Evolutionary conservation across 1,140 invertebrate species (phyloP).

Genomic region (Brachystomella parvula): DNA sequence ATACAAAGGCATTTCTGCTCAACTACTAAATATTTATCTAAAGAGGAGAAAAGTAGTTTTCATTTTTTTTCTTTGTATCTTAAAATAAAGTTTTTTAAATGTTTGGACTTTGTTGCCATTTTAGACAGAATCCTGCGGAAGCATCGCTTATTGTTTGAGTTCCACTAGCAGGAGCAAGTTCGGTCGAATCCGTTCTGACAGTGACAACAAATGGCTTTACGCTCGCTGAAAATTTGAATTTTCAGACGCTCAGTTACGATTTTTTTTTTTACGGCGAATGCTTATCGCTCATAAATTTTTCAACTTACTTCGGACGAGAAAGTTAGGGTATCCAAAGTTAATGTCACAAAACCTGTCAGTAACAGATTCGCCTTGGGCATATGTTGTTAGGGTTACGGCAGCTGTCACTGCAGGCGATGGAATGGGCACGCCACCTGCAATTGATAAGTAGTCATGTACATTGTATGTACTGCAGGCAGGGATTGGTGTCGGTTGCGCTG

Average conservation of each 20-base stretch:
- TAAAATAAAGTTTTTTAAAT: not conserved
- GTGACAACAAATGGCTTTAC: slow-evolving; percentile 31
- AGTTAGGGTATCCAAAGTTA: slow-evolving; percentile 2
- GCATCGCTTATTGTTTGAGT: slow-evolving; percentile 7
- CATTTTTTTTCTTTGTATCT: not conserved
- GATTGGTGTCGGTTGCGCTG: slow-evolving; percentile 7
- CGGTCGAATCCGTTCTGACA: slow-evolving; percentile 25
- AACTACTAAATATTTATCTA: not conserved
- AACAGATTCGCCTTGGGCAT: not conserved
- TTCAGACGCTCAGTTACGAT: not conserved
- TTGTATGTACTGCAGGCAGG: not conserved
- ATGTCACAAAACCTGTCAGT: slow-evolving; percentile 33
- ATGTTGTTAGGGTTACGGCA: not conserved
- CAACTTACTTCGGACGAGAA: slow-evolving; percentile 27
- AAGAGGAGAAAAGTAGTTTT: not conserved
- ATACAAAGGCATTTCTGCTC: not conserved
- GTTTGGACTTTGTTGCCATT: slow-evolving; percentile 34
- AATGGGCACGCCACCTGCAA: not conserved
- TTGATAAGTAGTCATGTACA: not conserved
- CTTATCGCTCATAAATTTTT: not conserved
- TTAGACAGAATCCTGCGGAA: slow-evolving; percentile 31
- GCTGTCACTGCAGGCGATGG: not conserved
- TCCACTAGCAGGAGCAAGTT: slow-evolving; percentile 4
- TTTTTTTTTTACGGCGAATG: not conserved
- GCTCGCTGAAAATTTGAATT: slow-evolving; percentile 21